Conservation (phyloP, 1,140 invertebrate species). For the Drosophila quadrilineata region DNA sequence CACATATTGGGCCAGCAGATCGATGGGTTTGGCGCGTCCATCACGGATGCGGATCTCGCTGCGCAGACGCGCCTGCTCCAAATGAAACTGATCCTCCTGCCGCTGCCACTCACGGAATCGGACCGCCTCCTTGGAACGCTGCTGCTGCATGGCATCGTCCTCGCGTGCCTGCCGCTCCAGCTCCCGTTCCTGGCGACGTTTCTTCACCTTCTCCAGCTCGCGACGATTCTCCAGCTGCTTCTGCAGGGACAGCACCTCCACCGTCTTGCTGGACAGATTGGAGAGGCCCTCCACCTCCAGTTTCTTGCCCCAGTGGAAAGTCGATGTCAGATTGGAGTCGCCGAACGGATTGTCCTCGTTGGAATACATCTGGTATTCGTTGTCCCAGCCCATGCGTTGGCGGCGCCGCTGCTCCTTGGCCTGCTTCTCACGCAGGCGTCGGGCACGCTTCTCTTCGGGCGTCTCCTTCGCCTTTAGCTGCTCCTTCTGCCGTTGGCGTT, state of each 20-base stretch:
- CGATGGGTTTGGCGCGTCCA: slow-evolving; percentile 98
- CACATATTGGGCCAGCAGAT: slow-evolving; percentile 98
- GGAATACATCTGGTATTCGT: slow-evolving; percentile 97
- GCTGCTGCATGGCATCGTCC: slow-evolving; percentile 92
- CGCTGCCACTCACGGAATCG: slow-evolving; percentile 97
- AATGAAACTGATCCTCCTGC: slow-evolving; percentile 96
- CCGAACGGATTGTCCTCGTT: slow-evolving; percentile 99
- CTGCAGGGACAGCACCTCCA: slow-evolving; percentile 91
- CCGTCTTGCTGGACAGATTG: slow-evolving; percentile 88
- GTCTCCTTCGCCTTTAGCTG: slow-evolving; percentile 94
- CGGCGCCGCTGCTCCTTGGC: slow-evolving; percentile 94
- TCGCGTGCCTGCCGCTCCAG: slow-evolving; percentile 93
- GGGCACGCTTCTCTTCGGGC: slow-evolving; percentile 95
- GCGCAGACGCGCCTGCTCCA: slow-evolving; percentile 93
- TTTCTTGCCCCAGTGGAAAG: slow-evolving; percentile 99
- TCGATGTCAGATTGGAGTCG: slow-evolving; percentile 94
- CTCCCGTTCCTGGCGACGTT: slow-evolving; percentile 93
- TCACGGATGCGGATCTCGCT: slow-evolving; percentile 98
- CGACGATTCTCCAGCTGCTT: slow-evolving; percentile 95
- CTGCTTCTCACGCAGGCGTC: slow-evolving; percentile 94
- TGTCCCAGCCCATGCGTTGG: slow-evolving; percentile 97
- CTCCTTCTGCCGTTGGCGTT: slow-evolving; percentile 89
- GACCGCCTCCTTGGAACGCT: slow-evolving; percentile 96
- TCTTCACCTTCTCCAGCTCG: slow-evolving; percentile 96
- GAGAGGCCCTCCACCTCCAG: slow-evolving; percentile 96